Conservation (phyloP, 2,797 vertebrate species). For the Etheostoma perlongum region DNA sequence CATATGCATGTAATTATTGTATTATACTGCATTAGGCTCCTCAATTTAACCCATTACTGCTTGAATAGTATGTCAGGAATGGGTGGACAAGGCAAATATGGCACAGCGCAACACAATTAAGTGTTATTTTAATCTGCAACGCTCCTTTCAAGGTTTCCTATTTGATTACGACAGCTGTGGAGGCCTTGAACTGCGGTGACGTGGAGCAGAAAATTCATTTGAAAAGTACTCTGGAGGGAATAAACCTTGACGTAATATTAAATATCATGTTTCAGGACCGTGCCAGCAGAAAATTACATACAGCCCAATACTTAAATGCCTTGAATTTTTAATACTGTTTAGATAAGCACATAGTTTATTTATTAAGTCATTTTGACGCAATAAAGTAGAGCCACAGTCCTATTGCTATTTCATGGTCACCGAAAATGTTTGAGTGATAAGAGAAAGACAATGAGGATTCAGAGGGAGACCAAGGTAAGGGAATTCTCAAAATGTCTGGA, state of each 20-base stretch:
- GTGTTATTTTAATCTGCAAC: constrained; percentile 75
- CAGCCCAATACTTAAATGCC: constrained; percentile 50
- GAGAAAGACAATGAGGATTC: background rate
- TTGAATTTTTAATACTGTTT: constrained; percentile 68
- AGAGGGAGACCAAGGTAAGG: background rate
- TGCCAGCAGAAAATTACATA: constrained; percentile 65
- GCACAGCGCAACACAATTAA: constrained; percentile 74
- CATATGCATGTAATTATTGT: constrained; percentile 70
- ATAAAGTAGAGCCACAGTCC: constrained; percentile 12
- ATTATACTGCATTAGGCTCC: constrained; percentile 74
- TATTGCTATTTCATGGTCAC: constrained; percentile 40
- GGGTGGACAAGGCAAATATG: constrained; percentile 71
- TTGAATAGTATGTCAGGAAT: constrained; percentile 65
- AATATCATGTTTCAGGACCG: constrained; percentile 70
- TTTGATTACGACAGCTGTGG: constrained; percentile 75
- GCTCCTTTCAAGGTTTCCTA: constrained; percentile 70
- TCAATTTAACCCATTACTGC: constrained; percentile 77
- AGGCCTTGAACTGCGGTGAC: constrained; percentile 69
- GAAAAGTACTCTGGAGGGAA: constrained; percentile 77
- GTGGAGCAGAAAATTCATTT: constrained; percentile 84
- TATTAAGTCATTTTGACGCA: constrained; percentile 54
- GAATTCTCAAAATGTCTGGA: constrained; percentile 3
- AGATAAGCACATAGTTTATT: constrained; percentile 70
- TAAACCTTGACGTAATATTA: constrained; percentile 75
- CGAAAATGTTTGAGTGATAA: constrained; percentile 6